phyloP scores from a whole-genome alignment of 2,888 invertebrate species.

The Polia nebulosa region DNA sequence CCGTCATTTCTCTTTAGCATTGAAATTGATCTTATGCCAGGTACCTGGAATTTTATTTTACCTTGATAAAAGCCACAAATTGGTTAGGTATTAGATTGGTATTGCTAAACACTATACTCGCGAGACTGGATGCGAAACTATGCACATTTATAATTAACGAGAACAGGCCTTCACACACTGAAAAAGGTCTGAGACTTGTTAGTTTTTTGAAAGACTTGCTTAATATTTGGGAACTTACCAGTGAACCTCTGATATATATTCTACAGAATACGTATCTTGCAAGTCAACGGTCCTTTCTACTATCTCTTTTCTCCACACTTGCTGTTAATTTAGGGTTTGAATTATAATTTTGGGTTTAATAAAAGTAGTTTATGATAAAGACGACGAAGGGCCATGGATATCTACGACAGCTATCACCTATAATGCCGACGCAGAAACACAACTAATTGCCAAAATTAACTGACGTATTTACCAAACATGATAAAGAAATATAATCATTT shows the following conservation, averaged over 20 bases:
- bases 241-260: background rate
- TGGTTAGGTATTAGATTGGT: background rate
- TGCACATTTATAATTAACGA: constrained; percentile 18
- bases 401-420: no score
- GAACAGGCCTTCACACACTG: constrained; percentile 16
- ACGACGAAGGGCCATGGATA: no score
- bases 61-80: constrained; percentile 14
- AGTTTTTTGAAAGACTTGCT: background rate
- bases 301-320: background rate
- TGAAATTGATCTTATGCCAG: background rate
- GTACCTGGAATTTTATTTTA: background rate
- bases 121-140: constrained; percentile 6
- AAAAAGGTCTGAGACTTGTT: background rate
- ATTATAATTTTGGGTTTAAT: no score
- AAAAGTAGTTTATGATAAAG: no score
- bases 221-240: background rate
- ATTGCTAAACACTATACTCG: constrained; percentile 8
- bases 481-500: no score
- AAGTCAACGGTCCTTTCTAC: background rate
- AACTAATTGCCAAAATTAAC: no score
- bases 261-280: background rate
- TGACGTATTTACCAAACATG: no score
- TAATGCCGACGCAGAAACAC: no score
- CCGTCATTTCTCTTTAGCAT: background rate
- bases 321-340: background rate